These are phyloP conservation scores for Epinephelus moara DNA, from an alignment of 2,113 vertebrate genomes.

Conservation along the genomic window DNA sequence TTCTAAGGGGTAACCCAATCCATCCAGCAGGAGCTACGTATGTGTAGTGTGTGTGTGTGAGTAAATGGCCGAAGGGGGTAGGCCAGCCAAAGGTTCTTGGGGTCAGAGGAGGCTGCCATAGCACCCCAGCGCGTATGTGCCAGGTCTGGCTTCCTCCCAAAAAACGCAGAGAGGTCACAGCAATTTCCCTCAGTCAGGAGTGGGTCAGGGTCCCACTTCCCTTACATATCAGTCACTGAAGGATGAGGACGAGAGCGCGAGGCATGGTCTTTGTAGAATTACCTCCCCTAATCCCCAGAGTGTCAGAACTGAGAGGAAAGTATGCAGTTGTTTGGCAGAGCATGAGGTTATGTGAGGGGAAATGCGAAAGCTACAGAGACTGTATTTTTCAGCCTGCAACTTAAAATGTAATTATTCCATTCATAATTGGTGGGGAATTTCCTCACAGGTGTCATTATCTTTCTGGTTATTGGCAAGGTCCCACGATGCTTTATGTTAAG, in stretches of 20 bases:
- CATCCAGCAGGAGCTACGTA: slow-evolving; percentile 55
- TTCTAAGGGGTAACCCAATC: slow-evolving; percentile 73
- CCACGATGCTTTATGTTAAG: slow-evolving; percentile 50
- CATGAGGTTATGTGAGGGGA: slow-evolving; percentile 51
- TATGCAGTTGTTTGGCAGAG: slow-evolving; percentile 55
- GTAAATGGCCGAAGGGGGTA: slow-evolving; percentile 69
- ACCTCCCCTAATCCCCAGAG: slow-evolving; percentile 67
- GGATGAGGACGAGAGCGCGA: slow-evolving; percentile 70
- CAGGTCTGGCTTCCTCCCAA: slow-evolving; percentile 80
- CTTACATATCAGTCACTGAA: slow-evolving; percentile 81
- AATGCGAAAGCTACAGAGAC: slow-evolving; percentile 46
- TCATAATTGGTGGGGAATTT: slow-evolving; percentile 68
- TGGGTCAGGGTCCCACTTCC: slow-evolving; percentile 80
- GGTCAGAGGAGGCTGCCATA: slow-evolving; percentile 75
- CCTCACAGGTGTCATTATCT: slow-evolving; percentile 72
- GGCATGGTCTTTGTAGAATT: slow-evolving; percentile 76
- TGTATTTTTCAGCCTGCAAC: slow-evolving; percentile 48
- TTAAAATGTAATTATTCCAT: slow-evolving; percentile 68
- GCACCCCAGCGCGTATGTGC: slow-evolving; percentile 67
- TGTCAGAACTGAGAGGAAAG: slow-evolving; percentile 46
- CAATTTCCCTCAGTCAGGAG: slow-evolving; percentile 85
- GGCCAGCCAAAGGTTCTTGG: slow-evolving; percentile 61
- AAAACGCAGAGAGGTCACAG: slow-evolving; percentile 79
- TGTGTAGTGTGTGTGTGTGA: slow-evolving; percentile 49
- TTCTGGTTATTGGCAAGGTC: slow-evolving; percentile 53